Percentiles rank a stretch among this genome's conserved stretches.
Conservation (phyloP, 2,797 vertebrate genomes). For the Paramormyrops hopkinsi region DNA sequence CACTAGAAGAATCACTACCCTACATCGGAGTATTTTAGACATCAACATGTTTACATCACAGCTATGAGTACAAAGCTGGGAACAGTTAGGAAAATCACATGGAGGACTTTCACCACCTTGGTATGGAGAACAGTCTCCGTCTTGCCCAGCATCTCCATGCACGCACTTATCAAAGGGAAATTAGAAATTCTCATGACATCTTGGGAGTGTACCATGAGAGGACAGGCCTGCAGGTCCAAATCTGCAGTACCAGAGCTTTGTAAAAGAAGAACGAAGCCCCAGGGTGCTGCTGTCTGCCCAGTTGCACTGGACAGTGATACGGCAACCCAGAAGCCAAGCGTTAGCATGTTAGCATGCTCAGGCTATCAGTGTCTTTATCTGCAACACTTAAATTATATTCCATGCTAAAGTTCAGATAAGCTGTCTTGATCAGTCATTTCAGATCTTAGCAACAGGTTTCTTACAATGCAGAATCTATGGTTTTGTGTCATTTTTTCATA, state of each 20-base stretch:
- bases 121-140: not conserved
- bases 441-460: not conserved
- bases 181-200: constrained; percentile 44
- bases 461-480: not conserved
- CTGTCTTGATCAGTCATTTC: not conserved
- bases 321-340: not conserved
- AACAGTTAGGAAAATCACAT: not conserved
- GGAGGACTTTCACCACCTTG: too few relatives aligned
- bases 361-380: constrained; percentile 33
- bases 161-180: constrained; percentile 39
- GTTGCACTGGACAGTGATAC: constrained; percentile 34
- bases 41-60: not conserved
- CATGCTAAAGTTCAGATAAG: constrained; percentile 36
- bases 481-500: not conserved
- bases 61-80: not conserved
- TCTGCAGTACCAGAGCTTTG: constrained; percentile 40
- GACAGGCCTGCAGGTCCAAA: constrained; percentile 42
- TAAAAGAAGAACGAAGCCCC: constrained; percentile 47
- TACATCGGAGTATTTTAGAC: not conserved
- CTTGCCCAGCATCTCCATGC: constrained; percentile 24
- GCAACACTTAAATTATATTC: constrained; percentile 36
- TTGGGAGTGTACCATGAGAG: constrained; percentile 18
- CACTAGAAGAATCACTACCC: not conserved
- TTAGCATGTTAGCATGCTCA: not conserved
- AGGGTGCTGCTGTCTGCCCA: constrained; percentile 54